These are phyloP conservation scores for Lasioglossum zephyrum DNA, from an alignment of 2,888 invertebrate genomes.

Conservation along the genomic window DNA sequence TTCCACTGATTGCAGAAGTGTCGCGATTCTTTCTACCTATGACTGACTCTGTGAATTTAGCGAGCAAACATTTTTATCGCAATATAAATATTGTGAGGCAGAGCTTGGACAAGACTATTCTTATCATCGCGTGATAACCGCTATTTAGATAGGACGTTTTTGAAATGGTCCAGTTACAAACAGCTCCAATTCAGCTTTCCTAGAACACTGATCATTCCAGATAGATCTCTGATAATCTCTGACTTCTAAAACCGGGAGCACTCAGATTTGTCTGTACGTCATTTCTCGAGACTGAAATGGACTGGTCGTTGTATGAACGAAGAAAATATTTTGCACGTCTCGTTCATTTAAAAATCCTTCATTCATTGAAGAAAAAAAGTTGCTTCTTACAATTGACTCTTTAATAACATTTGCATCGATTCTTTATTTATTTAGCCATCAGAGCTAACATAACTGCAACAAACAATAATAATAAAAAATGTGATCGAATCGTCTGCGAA, in stretches of 20 bases:
- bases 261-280: conserved; percentile 30
- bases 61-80: not conserved
- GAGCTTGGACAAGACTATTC: not conserved
- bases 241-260: conserved; percentile 20
- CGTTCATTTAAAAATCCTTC: not conserved
- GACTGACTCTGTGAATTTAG: not conserved
- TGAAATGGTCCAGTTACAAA: not conserved
- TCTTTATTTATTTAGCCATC: not conserved
- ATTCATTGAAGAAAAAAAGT: too few relatives aligned
- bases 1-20: not conserved
- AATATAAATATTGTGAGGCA: not conserved
- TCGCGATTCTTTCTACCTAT: not conserved
- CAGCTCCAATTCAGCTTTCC: too few relatives aligned
- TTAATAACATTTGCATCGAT: not conserved
- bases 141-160: not conserved
- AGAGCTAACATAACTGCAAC: not conserved
- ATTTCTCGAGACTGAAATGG: not conserved
- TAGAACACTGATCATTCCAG: not conserved
- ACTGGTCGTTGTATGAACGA: too few relatives aligned
- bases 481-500: not conserved
- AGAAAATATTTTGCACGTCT: not conserved
- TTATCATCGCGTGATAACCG: not conserved
- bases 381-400: not conserved
- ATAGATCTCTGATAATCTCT: conserved; percentile 36
- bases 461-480: not conserved